Evolutionary conservation across 2,113 vertebrate genomes (phyloP), one percentile per base, ranked within the genome.

Genomic region (Mesoclemmys tuberculata): DNA sequence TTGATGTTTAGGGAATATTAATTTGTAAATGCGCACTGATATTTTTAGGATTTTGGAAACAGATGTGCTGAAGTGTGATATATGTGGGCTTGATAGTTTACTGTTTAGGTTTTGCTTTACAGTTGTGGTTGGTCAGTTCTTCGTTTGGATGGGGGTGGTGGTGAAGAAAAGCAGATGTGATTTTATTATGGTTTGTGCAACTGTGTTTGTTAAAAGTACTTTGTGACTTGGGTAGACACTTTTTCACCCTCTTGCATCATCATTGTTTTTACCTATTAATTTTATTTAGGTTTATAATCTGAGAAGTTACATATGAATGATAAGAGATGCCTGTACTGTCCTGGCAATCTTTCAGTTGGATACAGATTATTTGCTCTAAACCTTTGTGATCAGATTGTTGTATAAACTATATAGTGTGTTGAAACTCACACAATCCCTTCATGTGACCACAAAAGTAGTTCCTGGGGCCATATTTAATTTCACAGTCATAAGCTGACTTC

Each of bases 391-490:
- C 68, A 71, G 79, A 13, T 35, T 48, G 35, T 18, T 90, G 24
- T 89, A 92, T 93, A 92, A 1, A 8, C 49, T 84, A 82, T 1
- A 5, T 85, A 77, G 35, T 88, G 11, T 94, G 77, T 41, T 88
- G 90, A 94, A 93, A 94, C 92, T 93, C 58, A 51, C 78, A 80
- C 85, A 85, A 22, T 56, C 88, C 49, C 52, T 97, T 80, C 84
- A 2, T 68, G 29, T 74, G 54, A 91, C 96, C 85, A 92, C 82
- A 83, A 51, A 94, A 96, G 87, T 94, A 97, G 95, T 92, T 89
- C 89, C 75, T 75, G 71, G 87, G 88, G 87, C 92, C 88, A 78
- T 95, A 94, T 95, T 96, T 96, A 93, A 93, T 95, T 97, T 97
- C 96, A 94, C 93, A 97, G 94, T 93, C 89, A 97, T 96, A 96